A percentile compares a stretch with the other conserved stretches of the same genome.
Evolutionary conservation across 2,113 vertebrate genomes (phyloP).

Genomic region (Pelobates fuscus): DNA sequence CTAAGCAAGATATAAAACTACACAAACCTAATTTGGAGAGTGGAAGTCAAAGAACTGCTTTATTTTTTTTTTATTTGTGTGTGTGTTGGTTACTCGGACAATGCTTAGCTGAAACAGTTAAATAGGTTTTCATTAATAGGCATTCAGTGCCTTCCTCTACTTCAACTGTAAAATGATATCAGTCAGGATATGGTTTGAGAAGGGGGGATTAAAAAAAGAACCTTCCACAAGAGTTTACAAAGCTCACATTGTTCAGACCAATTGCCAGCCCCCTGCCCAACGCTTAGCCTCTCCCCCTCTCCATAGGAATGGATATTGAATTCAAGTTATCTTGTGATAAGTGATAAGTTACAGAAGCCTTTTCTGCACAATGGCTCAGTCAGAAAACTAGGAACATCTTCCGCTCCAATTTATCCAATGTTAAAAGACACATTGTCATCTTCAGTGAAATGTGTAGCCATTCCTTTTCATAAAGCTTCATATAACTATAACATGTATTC

Average conservation of each 20-base stretch:
- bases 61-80: too few relatives aligned
- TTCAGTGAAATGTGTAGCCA: conserved; percentile 2
- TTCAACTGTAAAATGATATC: conserved; percentile 45
- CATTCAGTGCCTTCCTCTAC: conserved; percentile 19
- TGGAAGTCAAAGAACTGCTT: too few relatives aligned
- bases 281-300: conserved; percentile 6
- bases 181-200: conserved; percentile 40
- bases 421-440: conserved; percentile 34
- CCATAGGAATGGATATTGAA: conserved; percentile 29
- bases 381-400: conserved; percentile 24
- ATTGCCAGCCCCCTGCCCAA: conserved; percentile 28
- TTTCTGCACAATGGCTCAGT: conserved; percentile 37
- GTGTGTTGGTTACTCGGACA: too few relatives aligned
- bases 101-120: neutral
- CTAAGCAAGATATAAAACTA: too few relatives aligned
- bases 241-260: conserved; percentile 32
- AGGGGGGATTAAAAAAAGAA: conserved; percentile 14
- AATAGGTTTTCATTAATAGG: conserved; percentile 15
- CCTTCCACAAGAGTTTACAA: conserved; percentile 30
- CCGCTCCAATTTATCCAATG: conserved; percentile 13
- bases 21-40: too few relatives aligned
- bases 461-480: neutral
- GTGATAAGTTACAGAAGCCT: conserved; percentile 38
- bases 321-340: conserved; percentile 49
- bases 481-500: too few relatives aligned